Base-by-base conservation (phyloP, 2,797 vertebrate species). In the Acrocephalus scirpaceus region DNA sequence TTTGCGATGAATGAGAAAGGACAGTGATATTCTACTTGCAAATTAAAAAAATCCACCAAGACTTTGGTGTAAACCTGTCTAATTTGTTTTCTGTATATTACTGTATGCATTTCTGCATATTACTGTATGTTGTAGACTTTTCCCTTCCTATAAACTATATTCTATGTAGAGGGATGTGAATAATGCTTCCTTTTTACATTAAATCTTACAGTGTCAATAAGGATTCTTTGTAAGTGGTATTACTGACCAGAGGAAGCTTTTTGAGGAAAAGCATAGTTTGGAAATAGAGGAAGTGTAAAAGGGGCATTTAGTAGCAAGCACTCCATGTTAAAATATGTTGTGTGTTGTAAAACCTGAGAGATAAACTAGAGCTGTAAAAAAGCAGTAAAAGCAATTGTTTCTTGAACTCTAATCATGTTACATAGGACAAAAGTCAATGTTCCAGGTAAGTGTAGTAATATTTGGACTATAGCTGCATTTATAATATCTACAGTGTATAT, bases 191-290 rank as follows among this genome's bases (percentile, higher is more conserved):
- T 15, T 61, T 65, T 23, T 30, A 15, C 9, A 60, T 78, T 38
- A 69, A 25, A 64, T 60, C n/a, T 42, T 64, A 27, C 8, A 50
- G 30, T 21, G 32, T 75, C 67, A 51, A 3, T 61, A 56, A 38
- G 44, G 13, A 21, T 60, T 81, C 36, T 77, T 78, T 58, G 13
- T 44, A 98, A 96, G 95, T 53, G 87, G 66, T 60, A 64, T 97
- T 20, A 97, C 96, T 9, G 83, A 97, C 93, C 96, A 96, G 96
- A 98, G 67, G 89, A 98, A 97, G 53, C 65, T 96, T 83, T 98
- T 97, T 29, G 96, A 96, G 16, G 72, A 96, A 48, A 96, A 97
- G 13, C 95, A 95, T 82, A 97, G 75, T 76, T 48, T 29, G 76
- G 86, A 97, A 86, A 96, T 96, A 77, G 96, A 98, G 51, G 72